Conservation (phyloP, 2,888 invertebrate species). For the Conistra vaccinii region DNA sequence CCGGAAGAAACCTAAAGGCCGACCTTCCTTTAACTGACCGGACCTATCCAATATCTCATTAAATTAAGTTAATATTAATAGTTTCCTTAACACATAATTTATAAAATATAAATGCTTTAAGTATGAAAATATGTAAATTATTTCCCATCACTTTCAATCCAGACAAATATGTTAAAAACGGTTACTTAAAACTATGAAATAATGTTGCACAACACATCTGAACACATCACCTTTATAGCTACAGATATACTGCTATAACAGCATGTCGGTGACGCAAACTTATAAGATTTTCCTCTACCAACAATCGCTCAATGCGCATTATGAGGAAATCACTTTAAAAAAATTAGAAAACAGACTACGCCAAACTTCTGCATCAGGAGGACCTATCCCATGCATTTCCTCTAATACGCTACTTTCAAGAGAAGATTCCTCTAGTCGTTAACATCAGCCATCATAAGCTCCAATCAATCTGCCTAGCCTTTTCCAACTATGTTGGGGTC, state of each 20-base stretch:
- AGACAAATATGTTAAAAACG: neutral
- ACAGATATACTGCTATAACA: neutral
- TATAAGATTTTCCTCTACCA: neutral
- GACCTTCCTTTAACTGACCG: neutral
- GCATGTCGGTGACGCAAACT: neutral
- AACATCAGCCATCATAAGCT: neutral
- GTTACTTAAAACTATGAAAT: neutral
- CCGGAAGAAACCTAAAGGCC: neutral
- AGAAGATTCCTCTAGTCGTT: neutral
- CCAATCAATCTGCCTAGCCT: too few relatives aligned
- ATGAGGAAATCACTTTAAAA: neutral
- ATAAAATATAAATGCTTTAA: neutral
- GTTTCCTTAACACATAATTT: neutral
- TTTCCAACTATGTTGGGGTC: too few relatives aligned
- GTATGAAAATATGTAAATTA: conserved; percentile 2
- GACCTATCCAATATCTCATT: neutral
- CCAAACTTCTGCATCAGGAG: neutral
- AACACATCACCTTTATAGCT: neutral
- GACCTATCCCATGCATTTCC: conserved; percentile 6
- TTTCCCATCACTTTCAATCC: neutral
- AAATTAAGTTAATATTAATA: conserved; percentile 16
- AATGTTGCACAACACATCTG: neutral
- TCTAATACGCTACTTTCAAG: neutral
- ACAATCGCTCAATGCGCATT: neutral
- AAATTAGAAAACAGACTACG: neutral